A percentile compares a stretch with the other conserved stretches of the same genome.
phyloP scores from a whole-genome alignment of 1,140 invertebrate species.

The Zaprionus ornatus region DNA sequence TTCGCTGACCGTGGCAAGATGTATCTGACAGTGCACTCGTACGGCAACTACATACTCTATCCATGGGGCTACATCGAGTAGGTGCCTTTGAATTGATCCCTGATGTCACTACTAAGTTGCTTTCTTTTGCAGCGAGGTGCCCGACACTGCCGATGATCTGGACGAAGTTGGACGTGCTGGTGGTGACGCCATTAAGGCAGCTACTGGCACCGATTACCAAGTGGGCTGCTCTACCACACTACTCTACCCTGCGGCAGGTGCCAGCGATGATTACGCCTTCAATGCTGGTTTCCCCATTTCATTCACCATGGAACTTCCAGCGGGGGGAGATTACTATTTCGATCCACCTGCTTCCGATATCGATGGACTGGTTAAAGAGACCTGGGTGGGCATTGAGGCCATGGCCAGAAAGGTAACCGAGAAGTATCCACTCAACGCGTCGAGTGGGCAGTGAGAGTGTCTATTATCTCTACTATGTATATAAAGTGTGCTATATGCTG shows the following conservation, averaged over 20 bases:
- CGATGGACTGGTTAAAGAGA: slow-evolving; percentile 87
- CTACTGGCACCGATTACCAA: slow-evolving; percentile 85
- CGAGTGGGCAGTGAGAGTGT: neutral
- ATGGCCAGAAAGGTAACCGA: slow-evolving; percentile 65
- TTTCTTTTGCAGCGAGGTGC: slow-evolving; percentile 58
- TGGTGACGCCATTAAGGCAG: slow-evolving; percentile 82
- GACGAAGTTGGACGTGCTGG: slow-evolving; percentile 83
- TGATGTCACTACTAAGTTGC: neutral
- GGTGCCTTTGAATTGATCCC: slow-evolving; percentile 5
- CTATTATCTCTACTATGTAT: neutral
- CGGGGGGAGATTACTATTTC: slow-evolving; percentile 86
- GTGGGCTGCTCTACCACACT: slow-evolving; percentile 87
- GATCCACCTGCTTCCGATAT: slow-evolving; percentile 88
- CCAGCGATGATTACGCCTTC: slow-evolving; percentile 88
- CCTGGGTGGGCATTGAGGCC: slow-evolving; percentile 86
- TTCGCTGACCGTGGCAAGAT: slow-evolving; percentile 85
- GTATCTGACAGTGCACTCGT: slow-evolving; percentile 89
- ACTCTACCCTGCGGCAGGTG: slow-evolving; percentile 85
- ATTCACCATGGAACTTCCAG: slow-evolving; percentile 89
- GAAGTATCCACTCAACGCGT: slow-evolving; percentile 62
- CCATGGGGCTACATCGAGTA: slow-evolving; percentile 88
- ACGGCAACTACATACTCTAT: slow-evolving; percentile 87
- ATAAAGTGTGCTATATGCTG: neutral
- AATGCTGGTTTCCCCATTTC: slow-evolving; percentile 86
- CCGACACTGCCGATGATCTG: slow-evolving; percentile 77